These are phyloP conservation scores for Chouioia cunea DNA, from an alignment of 2,888 invertebrate genomes.

Conservation along the genomic window DNA sequence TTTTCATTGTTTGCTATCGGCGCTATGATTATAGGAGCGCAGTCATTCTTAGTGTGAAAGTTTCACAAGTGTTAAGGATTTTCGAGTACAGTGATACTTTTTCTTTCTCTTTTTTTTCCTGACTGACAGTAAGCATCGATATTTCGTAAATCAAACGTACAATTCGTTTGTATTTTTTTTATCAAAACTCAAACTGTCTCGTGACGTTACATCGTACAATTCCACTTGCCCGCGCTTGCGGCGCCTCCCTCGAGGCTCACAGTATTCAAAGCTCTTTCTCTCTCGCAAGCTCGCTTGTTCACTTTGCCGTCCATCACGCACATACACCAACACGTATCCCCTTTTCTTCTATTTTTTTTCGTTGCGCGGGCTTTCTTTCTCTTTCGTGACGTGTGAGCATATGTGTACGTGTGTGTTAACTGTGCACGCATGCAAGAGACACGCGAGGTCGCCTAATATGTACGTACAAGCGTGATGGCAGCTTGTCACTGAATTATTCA, in stretches of 20 bases:
- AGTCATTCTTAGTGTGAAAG: too few species aligned
- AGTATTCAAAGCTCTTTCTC: background rate
- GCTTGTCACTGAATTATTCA: slow-evolving; percentile 48
- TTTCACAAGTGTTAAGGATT: too few species aligned
- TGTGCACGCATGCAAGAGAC: slow-evolving; percentile 29
- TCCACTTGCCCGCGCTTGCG: background rate
- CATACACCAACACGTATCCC: background rate
- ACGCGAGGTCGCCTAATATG: slow-evolving; percentile 33
- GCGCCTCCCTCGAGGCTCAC: slow-evolving; percentile 23
- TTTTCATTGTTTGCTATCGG: too few species aligned
- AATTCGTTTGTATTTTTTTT: too few species aligned
- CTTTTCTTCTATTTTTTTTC: background rate
- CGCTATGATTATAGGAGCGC: too few species aligned
- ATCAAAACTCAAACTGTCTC: too few species aligned
- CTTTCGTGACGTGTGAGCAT: background rate
- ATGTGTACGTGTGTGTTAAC: slow-evolving; percentile 4
- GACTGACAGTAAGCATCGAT: too few species aligned
- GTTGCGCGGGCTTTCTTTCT: background rate
- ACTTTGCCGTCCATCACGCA: slow-evolving; percentile 9
- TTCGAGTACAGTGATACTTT: too few species aligned
- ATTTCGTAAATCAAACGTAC: too few species aligned
- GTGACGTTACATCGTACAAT: slow-evolving; percentile 1
- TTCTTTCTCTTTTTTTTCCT: too few species aligned
- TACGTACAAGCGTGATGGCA: background rate
- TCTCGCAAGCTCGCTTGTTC: slow-evolving; percentile 13